These are phyloP conservation scores for Anthopleura xanthogrammica DNA, from an alignment of 92 coral and sea anemone species.

Conservation along the genomic window DNA sequence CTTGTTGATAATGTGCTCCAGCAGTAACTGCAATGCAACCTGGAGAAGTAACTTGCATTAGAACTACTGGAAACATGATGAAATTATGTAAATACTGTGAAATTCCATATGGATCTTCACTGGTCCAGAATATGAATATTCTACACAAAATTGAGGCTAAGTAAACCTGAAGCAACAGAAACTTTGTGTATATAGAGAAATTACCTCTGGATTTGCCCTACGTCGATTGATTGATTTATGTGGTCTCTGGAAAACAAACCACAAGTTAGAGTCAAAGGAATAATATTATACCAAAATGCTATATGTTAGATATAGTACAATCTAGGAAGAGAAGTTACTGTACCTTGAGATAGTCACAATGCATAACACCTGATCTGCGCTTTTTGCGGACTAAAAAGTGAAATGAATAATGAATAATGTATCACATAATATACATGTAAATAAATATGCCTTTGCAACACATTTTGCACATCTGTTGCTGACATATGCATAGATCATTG, in stretches of 20 bases:
- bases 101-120: neutral
- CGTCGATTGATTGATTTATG: slow-evolving; percentile 93
- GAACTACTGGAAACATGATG: neutral
- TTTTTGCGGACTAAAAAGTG: slow-evolving; percentile 67
- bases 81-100: no score
- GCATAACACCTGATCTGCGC: slow-evolving; percentile 95
- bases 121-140: neutral
- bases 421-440: no score
- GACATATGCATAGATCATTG: no score
- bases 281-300: neutral
- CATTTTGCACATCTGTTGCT: no score
- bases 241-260: slow-evolving; percentile 71
- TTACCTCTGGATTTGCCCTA: slow-evolving; percentile 97
- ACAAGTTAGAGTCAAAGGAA: neutral
- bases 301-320: neutral
- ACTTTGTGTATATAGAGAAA: neutral
- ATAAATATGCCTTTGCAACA: no score
- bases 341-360: slow-evolving; percentile 96
- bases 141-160: neutral
- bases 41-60: slow-evolving; percentile 14
- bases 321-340: slow-evolving; percentile 4
- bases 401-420: neutral
- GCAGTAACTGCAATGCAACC: slow-evolving; percentile 86
- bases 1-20: slow-evolving; percentile 86
- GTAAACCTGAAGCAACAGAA: neutral